phyloP scores from a whole-genome alignment of 2,888 invertebrate genomes.

The Oscheius sp. region DNA sequence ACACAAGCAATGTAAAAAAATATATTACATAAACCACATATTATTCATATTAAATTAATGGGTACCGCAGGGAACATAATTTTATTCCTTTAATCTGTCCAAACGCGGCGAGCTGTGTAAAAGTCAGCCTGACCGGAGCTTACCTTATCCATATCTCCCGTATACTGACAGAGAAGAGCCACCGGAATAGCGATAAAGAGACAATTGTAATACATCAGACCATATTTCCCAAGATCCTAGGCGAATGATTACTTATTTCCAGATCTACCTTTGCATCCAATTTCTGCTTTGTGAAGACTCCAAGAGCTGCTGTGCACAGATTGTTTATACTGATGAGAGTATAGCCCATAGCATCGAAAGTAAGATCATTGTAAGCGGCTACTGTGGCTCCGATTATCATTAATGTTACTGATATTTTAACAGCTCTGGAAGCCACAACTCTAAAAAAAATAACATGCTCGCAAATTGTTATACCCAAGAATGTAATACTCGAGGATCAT shows the following conservation, averaged over 20 bases:
- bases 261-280: conserved; percentile 80
- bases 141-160: conserved; percentile 71
- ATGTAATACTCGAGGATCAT: conserved; percentile 91
- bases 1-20: too few species aligned
- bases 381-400: conserved; percentile 94
- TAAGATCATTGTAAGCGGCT: conserved; percentile 89
- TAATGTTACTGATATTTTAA: conserved; percentile 90
- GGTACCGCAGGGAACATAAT: too few species aligned
- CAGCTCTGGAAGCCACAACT: conserved; percentile 76
- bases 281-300: conserved; percentile 95
- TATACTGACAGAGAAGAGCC: conserved; percentile 63
- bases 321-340: conserved; percentile 79
- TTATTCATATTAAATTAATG: too few species aligned
- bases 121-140: too few species aligned
- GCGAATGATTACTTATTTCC: conserved; percentile 1
- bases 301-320: conserved; percentile 92
- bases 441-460: too few species aligned
- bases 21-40: too few species aligned
- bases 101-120: too few species aligned
- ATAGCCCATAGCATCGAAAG: conserved; percentile 83
- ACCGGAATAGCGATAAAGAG: conserved; percentile 73
- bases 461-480: conserved; percentile 77
- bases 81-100: too few species aligned
- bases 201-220: conserved; percentile 74
- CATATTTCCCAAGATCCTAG: conserved; percentile 73